Conservation (phyloP, 2,888 invertebrate genomes). For the Cheilosia impressa region DNA sequence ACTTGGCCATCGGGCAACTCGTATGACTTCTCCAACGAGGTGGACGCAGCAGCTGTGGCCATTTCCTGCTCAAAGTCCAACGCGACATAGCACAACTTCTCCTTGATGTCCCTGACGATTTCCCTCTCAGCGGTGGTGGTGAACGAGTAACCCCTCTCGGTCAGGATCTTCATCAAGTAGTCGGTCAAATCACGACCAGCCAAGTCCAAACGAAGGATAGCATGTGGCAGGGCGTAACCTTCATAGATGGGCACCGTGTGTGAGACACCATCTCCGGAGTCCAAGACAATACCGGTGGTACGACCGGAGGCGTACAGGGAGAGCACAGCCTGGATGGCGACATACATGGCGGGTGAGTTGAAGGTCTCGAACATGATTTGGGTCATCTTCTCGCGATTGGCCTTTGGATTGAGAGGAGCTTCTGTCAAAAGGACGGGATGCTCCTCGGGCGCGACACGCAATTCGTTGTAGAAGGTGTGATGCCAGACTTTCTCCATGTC, state of each 20-base stretch:
- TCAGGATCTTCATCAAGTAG: constrained; percentile 97
- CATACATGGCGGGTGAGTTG: constrained; percentile 97
- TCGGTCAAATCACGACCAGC: constrained; percentile 97
- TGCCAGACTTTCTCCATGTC: constrained; percentile 99
- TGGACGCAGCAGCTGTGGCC: constrained; percentile 96
- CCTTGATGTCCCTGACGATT: constrained; percentile 97
- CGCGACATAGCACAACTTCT: constrained; percentile 95
- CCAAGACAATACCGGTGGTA: constrained; percentile 98
- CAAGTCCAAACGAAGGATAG: constrained; percentile 95
- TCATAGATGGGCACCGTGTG: constrained; percentile 98
- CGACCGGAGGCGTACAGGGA: constrained; percentile 97
- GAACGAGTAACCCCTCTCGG: constrained; percentile 95
- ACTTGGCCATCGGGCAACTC: constrained; percentile 97
- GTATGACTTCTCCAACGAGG: constrained; percentile 97
- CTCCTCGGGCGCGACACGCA: constrained; percentile 97
- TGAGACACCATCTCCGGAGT: constrained; percentile 97
- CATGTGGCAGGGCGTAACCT: constrained; percentile 96
- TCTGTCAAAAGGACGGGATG: constrained; percentile 94
- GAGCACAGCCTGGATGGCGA: constrained; percentile 96
- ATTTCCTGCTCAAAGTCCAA: constrained; percentile 97
- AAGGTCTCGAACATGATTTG: constrained; percentile 97
- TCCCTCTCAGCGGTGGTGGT: constrained; percentile 96
- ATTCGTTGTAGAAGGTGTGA: constrained; percentile 99
- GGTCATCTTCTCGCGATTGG: constrained; percentile 96
- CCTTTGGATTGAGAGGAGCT: constrained; percentile 94